phyloP scores from a whole-genome alignment of 2,113 vertebrate genomes.

The Otolemur garnettii region DNA sequence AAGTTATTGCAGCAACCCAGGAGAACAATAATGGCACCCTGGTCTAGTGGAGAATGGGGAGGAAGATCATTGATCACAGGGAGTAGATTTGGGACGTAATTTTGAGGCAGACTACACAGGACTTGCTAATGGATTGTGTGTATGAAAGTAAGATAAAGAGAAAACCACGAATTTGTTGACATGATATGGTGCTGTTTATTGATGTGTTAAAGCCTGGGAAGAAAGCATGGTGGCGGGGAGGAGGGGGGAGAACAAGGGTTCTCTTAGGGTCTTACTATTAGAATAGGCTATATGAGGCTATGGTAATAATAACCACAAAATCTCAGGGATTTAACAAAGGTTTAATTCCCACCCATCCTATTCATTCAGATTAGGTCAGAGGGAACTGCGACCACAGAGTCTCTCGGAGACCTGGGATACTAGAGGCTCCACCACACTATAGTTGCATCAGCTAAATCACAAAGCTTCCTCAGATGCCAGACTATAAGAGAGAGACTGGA shows the following conservation, averaged over 20 bases:
- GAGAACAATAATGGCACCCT: background rate
- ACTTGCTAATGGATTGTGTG: background rate
- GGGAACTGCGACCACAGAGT: background rate
- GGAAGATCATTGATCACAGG: background rate
- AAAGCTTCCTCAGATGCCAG: background rate
- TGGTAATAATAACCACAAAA: background rate
- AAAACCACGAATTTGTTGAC: background rate
- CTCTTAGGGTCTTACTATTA: background rate
- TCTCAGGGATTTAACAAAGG: background rate
- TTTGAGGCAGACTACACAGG: background rate
- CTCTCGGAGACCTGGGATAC: background rate
- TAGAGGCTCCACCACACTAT: background rate
- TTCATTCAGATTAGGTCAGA: background rate
- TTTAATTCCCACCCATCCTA: background rate
- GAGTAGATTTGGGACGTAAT: background rate
- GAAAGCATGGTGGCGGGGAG: background rate
- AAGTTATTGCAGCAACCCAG: background rate
- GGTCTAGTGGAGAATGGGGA: background rate
- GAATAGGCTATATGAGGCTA: background rate
- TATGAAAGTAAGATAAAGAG: background rate
- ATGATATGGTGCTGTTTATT: background rate
- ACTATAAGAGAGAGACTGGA: background rate
- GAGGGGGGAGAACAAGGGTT: background rate
- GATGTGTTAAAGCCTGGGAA: background rate
- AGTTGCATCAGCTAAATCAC: background rate